phyloP scores from a whole-genome alignment of 2,113 vertebrate genomes.

The Apistogramma diplotaenia region DNA sequence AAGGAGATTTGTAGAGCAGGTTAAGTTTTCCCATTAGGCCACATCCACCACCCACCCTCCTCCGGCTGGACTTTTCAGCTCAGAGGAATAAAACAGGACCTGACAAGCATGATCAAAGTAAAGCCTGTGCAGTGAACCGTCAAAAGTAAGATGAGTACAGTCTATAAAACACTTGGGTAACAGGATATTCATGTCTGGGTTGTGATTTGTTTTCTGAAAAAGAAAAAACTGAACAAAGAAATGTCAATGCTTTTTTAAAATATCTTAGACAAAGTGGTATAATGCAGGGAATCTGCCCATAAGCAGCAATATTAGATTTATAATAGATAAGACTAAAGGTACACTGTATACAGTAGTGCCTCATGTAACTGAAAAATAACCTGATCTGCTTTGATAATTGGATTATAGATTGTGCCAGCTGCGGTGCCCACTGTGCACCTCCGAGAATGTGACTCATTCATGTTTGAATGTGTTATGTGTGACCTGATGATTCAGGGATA shows the following conservation, averaged over 20 bases:
- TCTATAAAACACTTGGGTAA: neutral
- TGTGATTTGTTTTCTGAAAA: neutral
- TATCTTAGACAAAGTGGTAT: neutral
- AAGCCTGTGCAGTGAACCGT: neutral
- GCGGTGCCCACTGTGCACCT: neutral
- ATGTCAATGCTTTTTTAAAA: neutral
- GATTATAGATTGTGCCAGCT: neutral
- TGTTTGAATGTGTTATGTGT: neutral
- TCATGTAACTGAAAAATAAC: neutral
- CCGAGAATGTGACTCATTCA: neutral
- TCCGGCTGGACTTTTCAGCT: neutral
- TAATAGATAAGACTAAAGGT: neutral
- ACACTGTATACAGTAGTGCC: neutral
- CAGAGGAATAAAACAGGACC: neutral
- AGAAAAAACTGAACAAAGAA: neutral
- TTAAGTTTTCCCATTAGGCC: neutral
- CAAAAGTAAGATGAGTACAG: neutral
- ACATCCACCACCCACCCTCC: neutral
- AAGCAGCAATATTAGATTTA: neutral
- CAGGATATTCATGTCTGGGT: neutral
- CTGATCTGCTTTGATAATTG: neutral
- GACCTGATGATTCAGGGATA: neutral
- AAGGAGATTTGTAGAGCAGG: neutral
- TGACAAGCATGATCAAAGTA: neutral
- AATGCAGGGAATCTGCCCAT: neutral